Conservation (phyloP, 2,113 vertebrate species). For the Podarcis raffonei region DNA sequence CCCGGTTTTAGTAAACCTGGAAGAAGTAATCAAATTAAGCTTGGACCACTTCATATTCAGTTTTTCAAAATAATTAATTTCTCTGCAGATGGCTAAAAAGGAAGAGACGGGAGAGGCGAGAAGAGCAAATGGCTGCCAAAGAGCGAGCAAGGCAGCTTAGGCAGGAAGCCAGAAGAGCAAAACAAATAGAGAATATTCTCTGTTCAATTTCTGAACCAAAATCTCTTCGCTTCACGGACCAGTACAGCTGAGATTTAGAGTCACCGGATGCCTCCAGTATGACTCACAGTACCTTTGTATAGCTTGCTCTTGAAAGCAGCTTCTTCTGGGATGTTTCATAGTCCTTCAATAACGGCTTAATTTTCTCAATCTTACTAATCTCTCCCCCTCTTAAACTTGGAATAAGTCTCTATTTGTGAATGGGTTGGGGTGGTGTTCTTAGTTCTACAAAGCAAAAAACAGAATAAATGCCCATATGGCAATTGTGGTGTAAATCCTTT, state of each 20-base stretch:
- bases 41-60: background rate
- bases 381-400: slow-evolving; percentile 56
- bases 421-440: slow-evolving; percentile 53
- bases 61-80: background rate
- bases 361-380: slow-evolving; percentile 27
- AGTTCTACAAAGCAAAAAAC: slow-evolving; percentile 37
- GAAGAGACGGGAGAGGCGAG: slow-evolving; percentile 88
- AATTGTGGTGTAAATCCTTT: slow-evolving; percentile 21
- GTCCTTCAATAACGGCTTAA: slow-evolving; percentile 54
- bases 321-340: slow-evolving; percentile 56
- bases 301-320: slow-evolving; percentile 38
- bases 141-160: slow-evolving; percentile 84
- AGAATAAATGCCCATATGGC: background rate
- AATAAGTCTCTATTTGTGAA: slow-evolving; percentile 42
- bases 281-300: slow-evolving; percentile 44
- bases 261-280: slow-evolving; percentile 21
- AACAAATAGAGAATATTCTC: slow-evolving; percentile 81
- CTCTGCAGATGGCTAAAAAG: slow-evolving; percentile 86
- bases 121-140: slow-evolving; percentile 82
- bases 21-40: background rate
- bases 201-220: slow-evolving; percentile 77
- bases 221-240: slow-evolving; percentile 82
- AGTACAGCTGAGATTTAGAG: slow-evolving; percentile 78
- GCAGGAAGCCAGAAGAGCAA: slow-evolving; percentile 84
- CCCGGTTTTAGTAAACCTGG: background rate